Evolutionary conservation across 2,797 vertebrate genomes (phyloP).

Genomic region (Hafferia zeledoni): DNA sequence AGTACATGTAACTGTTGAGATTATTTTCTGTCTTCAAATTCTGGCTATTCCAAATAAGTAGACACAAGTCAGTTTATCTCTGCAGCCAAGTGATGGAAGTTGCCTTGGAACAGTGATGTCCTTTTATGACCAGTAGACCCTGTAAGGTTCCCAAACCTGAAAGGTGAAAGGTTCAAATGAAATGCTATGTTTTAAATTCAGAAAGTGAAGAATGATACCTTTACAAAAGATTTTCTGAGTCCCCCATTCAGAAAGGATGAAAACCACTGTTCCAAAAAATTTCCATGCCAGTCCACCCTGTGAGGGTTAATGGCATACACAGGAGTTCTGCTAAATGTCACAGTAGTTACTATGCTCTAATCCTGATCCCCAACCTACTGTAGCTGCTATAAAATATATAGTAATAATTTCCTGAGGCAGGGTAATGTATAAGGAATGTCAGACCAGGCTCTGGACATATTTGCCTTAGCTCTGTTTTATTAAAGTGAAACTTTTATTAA

Average conservation of each 20-base stretch:
- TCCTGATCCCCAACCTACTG: constrained; percentile 82
- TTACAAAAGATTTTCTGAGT: background rate
- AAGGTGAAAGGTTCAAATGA: background rate
- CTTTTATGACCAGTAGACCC: background rate
- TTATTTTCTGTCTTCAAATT: background rate
- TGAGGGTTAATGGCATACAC: constrained; percentile 73
- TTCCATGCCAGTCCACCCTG: constrained; percentile 22
- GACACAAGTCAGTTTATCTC: background rate
- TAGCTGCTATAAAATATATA: constrained; percentile 86
- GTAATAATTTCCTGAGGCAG: constrained; percentile 86
- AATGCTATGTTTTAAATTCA: background rate
- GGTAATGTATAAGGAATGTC: constrained; percentile 86
- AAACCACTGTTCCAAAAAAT: background rate
- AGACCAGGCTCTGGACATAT: constrained; percentile 81
- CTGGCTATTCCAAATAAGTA: background rate
- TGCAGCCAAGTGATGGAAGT: background rate
- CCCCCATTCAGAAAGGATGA: background rate
- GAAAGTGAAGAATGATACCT: background rate
- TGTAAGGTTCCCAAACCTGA: background rate
- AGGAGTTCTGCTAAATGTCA: constrained; percentile 84
- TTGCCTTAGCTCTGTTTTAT: constrained; percentile 84
- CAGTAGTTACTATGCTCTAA: constrained; percentile 83
- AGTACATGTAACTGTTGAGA: background rate
- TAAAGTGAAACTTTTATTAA: constrained; percentile 87
- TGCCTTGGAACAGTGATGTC: background rate